A percentile compares a stretch with the other conserved stretches of the same genome.
These are phyloP conservation scores for Drosophila ananassae DNA, from an alignment of 1,140 invertebrate genomes.

Conservation along the genomic window DNA sequence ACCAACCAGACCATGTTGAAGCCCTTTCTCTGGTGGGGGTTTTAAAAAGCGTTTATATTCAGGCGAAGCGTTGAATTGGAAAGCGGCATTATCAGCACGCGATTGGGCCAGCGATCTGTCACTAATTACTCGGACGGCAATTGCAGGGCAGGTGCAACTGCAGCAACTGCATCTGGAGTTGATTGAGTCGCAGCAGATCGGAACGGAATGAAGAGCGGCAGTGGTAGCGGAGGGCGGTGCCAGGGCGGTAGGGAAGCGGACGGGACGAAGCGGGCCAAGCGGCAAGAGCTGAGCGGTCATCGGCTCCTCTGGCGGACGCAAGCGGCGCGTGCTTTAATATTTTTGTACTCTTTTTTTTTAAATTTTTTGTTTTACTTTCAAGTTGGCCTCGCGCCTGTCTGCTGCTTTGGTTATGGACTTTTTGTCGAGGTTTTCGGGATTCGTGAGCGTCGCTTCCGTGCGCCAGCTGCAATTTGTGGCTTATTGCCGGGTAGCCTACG, in stretches of 20 bases:
- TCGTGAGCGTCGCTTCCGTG: slow-evolving; percentile 74
- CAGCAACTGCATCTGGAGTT: slow-evolving; percentile 56
- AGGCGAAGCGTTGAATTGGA: slow-evolving; percentile 63
- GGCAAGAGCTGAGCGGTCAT: slow-evolving; percentile 23
- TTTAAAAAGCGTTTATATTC: slow-evolving; percentile 59
- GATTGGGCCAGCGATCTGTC: slow-evolving; percentile 77
- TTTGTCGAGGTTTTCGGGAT: slow-evolving; percentile 50
- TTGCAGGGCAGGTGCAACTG: slow-evolving; percentile 45
- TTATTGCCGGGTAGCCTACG: slow-evolving; percentile 45
- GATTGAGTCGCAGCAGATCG: slow-evolving; percentile 69
- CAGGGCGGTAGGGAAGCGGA: slow-evolving; percentile 1
- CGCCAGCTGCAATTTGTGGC: slow-evolving; percentile 79
- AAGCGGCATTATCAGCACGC: slow-evolving; percentile 74
- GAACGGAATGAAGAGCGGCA: slow-evolving; percentile 46
- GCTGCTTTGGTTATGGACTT: slow-evolving; percentile 36
- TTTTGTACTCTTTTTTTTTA: background rate
- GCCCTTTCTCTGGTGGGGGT: background rate
- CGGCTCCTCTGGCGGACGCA: slow-evolving; percentile 30
- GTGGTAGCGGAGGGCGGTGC: background rate
- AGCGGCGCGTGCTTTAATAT: slow-evolving; percentile 76
- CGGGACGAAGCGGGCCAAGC: too few species aligned
- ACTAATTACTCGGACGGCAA: slow-evolving; percentile 67
- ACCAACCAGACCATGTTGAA: background rate
- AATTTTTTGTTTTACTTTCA: slow-evolving; percentile 16
- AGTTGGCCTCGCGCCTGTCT: slow-evolving; percentile 23